Evolutionary conservation across 2,888 invertebrate species (phyloP).

Genomic region (Polyploca ridens): DNA sequence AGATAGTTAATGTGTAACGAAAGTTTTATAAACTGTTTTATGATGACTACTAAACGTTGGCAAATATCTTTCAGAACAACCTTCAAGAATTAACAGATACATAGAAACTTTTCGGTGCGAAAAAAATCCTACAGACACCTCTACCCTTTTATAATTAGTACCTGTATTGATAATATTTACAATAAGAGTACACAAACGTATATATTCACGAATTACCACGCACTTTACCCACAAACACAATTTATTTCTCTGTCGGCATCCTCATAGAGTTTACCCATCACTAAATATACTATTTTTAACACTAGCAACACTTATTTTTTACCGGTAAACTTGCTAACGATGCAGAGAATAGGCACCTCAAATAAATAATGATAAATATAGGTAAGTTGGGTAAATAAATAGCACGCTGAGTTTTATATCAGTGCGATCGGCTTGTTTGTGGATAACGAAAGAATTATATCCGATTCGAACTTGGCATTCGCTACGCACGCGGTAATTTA

Average conservation of each 20-base stretch:
- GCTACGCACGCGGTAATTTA: constrained; percentile 3
- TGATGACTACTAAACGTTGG: background rate
- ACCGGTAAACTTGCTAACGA: constrained; percentile 37
- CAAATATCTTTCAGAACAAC: constrained; percentile 3
- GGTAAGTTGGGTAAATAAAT: constrained; percentile 49
- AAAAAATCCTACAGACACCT: constrained; percentile 1
- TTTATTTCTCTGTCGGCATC: constrained; percentile 26
- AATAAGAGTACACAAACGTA: background rate
- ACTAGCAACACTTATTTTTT: constrained; percentile 45
- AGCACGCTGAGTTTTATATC: constrained; percentile 30
- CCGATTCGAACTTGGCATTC: constrained; percentile 48
- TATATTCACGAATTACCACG: constrained; percentile 27
- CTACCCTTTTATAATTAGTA: constrained; percentile 6
- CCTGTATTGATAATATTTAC: constrained; percentile 3
- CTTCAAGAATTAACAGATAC: background rate
- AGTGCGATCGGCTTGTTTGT: constrained; percentile 28
- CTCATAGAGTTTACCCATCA: constrained; percentile 37
- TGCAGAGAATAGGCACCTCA: constrained; percentile 40
- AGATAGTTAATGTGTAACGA: background rate
- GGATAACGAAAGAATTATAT: constrained; percentile 42
- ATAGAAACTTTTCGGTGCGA: background rate
- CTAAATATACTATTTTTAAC: constrained; percentile 44
- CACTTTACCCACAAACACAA: constrained; percentile 25
- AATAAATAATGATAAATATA: constrained; percentile 63
- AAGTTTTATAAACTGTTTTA: background rate